Evolutionary conservation across 2,888 invertebrate species (phyloP), one percentile per base, ranked within the genome.

Genomic region (Plagodis pulveraria): DNA sequence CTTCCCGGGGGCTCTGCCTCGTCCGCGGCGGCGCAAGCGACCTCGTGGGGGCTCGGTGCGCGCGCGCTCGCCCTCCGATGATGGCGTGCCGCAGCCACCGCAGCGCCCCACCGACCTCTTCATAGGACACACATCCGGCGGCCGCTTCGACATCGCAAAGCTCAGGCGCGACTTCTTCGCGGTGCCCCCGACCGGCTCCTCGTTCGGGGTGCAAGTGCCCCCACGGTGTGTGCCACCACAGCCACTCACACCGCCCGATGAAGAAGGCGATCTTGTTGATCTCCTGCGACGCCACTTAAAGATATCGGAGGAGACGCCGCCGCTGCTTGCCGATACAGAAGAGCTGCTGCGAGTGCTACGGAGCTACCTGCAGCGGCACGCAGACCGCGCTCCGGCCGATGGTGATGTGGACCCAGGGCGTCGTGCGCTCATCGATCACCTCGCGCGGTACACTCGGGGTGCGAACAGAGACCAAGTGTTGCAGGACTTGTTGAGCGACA

Each of bases 1-100:
- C 0, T 97, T 96, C 82, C 97, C 97, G 0, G 96, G 96, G 0
- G 95, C 96, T 10, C 78, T 96, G 44, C 93, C 94, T 8, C 93
- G 94, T 64, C 91, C 94, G 59, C 91, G 94, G 56, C 89, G 93
- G 35, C 90, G 93, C 79, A 91, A 93, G 66, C 86, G 94, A 10
- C 77, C 94, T 10, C 94, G 95, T 66, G 95, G 95, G 0, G 96
- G 96, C 8, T 96, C 96, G 58, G 95, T 95, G 70, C 90, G 96
- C 6, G 93, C 94, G 5, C 94, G 95, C 6, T 94, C 94, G 53
- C 96, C 96, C 0, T 94, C 95, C 0, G 95, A 95, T 69, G 95
- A 95, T 4, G 94, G 93, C 65, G 94, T 93, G 49, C 70, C 93
- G 48, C 70, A 87, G 47, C 71, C 82, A 53, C 81, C 89, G 56